Evolutionary conservation across 2,797 vertebrate genomes (phyloP).

Genomic region (Cebuella pygmaea): DNA sequence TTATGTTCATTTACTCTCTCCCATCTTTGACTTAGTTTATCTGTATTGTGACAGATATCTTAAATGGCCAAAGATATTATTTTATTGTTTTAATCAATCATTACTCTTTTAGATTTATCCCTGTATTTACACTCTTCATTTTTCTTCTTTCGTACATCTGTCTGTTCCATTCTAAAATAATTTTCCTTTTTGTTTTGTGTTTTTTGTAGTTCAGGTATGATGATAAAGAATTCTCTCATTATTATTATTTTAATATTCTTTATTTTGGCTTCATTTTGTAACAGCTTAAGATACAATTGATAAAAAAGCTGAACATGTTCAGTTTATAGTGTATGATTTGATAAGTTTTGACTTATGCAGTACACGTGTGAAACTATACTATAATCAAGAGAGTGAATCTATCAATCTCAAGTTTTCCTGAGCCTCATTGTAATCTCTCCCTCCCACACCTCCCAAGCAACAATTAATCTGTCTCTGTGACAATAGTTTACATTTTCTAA

Average conservation of each 20-base stretch:
- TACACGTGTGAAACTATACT: not conserved
- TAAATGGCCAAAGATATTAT: not conserved
- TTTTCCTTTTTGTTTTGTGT: not conserved
- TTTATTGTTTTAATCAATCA: conserved; percentile 1
- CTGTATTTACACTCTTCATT: not conserved
- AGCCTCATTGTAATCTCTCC: not conserved
- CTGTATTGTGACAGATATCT: not conserved
- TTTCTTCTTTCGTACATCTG: not conserved
- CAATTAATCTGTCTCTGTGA: not conserved
- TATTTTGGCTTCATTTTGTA: not conserved
- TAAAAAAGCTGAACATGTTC: not conserved
- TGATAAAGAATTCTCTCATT: not conserved
- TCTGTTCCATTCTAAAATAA: not conserved
- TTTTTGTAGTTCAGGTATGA: not conserved
- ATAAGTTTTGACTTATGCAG: not conserved
- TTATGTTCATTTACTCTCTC: not conserved
- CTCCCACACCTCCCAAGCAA: not conserved
- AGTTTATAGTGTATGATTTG: not conserved
- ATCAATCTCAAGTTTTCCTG: not conserved
- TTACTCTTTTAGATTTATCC: not conserved
- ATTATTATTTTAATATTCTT: not conserved
- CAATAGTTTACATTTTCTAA: not conserved
- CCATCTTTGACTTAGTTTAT: not conserved
- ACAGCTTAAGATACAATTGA: not conserved
- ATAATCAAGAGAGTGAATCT: not conserved